Conservation (phyloP, 1,140 invertebrate genomes). For the Parapsyche elsis region DNA sequence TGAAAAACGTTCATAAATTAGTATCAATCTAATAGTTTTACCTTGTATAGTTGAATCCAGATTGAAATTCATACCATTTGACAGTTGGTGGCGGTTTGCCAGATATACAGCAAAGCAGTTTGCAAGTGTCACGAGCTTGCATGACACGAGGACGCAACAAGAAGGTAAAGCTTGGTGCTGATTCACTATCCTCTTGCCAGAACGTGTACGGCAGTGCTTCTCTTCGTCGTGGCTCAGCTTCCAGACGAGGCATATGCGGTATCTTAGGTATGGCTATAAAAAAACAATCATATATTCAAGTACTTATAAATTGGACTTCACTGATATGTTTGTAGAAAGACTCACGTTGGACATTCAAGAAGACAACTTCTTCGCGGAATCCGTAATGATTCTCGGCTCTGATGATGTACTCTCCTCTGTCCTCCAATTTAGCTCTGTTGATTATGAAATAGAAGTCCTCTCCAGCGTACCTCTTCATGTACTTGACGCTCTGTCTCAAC, state of each 20-base stretch:
- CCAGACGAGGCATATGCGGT: slow-evolving; percentile 80
- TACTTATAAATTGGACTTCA: too few relatives aligned
- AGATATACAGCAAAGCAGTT: slow-evolving; percentile 95
- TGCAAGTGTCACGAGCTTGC: slow-evolving; percentile 93
- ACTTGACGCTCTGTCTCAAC: slow-evolving; percentile 97
- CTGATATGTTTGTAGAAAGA: slow-evolving; percentile 50
- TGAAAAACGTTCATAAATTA: slow-evolving; percentile 48
- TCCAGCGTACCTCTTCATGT: slow-evolving; percentile 95
- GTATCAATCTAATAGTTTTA: background rate
- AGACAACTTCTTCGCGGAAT: slow-evolving; percentile 94
- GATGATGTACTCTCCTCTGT: slow-evolving; percentile 97
- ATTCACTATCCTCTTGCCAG: slow-evolving; percentile 90
- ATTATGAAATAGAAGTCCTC: slow-evolving; percentile 98
- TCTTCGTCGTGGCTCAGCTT: slow-evolving; percentile 77
- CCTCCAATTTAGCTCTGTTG: slow-evolving; percentile 93
- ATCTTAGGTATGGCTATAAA: slow-evolving; percentile 82
- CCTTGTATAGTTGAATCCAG: background rate
- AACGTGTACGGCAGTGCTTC: slow-evolving; percentile 85
- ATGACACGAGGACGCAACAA: slow-evolving; percentile 96
- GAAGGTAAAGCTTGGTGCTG: slow-evolving; percentile 96
- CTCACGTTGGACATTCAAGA: slow-evolving; percentile 96
- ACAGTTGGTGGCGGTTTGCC: slow-evolving; percentile 93
- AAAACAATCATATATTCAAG: background rate
- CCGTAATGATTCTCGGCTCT: slow-evolving; percentile 98
- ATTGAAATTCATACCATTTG: slow-evolving; percentile 61